A percentile compares a stretch with the other conserved stretches of the same genome.
Evolutionary conservation across 2,797 vertebrate genomes (phyloP).

Genomic region (Pitangus sulphuratus): DNA sequence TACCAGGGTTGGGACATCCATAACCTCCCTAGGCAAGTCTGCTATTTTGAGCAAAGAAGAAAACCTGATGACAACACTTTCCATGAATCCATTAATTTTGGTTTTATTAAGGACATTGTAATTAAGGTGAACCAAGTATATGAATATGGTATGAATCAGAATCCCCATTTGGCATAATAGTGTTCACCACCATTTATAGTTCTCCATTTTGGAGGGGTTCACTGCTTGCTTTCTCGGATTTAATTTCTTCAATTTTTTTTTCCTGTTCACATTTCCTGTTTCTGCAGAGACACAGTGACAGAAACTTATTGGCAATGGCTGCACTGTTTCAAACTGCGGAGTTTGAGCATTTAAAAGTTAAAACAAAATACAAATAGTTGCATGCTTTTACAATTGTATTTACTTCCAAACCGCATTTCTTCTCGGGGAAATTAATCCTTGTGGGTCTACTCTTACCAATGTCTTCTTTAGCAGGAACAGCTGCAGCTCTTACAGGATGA

Average conservation of each 20-base stretch:
- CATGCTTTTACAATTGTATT: not conserved
- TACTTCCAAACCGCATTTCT: not conserved
- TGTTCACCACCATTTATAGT: not conserved
- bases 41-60: not conserved
- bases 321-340: not conserved
- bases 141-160: not conserved
- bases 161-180: not conserved
- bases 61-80: not conserved
- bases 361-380: not conserved
- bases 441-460: not conserved
- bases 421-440: not conserved
- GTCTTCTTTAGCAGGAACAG: constrained; percentile 71
- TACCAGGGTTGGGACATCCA: not conserved
- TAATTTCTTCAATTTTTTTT: not conserved
- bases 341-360: not conserved
- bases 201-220: not conserved
- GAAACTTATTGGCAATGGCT: not conserved
- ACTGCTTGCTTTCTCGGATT: not conserved
- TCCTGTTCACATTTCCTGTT: not conserved
- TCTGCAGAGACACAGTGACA: not conserved
- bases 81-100: not conserved
- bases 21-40: not conserved
- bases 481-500: constrained; percentile 71
- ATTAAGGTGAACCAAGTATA: not conserved
- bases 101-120: not conserved